A percentile compares a stretch with the other conserved stretches of the same genome.
These are phyloP conservation scores for Sebastes flavidus DNA, from an alignment of 2,797 vertebrate species.

Conservation along the genomic window DNA sequence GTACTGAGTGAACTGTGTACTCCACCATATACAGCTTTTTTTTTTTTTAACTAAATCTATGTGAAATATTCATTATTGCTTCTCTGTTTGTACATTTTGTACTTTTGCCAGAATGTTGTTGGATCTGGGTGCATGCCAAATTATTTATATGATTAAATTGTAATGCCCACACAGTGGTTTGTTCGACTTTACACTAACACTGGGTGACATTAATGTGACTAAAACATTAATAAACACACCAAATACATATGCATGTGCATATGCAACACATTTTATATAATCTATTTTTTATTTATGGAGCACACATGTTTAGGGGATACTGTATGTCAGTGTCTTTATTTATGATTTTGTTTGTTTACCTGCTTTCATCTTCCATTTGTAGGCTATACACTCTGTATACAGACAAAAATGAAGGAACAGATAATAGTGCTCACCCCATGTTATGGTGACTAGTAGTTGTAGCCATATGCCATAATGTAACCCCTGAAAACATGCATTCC, in stretches of 20 bases:
- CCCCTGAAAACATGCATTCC: neutral
- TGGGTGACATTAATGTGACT: neutral
- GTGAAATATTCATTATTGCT: neutral
- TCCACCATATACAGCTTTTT: neutral
- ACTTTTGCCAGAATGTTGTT: neutral
- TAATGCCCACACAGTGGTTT: neutral
- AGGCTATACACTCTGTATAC: neutral
- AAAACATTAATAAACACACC: neutral
- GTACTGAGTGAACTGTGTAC: neutral
- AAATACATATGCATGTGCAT: neutral
- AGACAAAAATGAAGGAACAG: neutral
- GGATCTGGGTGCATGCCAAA: neutral
- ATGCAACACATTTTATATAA: neutral
- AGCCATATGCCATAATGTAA: neutral
- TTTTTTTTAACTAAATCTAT: neutral
- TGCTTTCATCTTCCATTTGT: neutral
- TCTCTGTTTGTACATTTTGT: constrained; percentile 7
- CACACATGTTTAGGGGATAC: neutral
- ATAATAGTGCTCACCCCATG: neutral
- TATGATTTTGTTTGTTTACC: neutral
- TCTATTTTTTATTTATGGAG: neutral
- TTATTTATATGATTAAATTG: constrained; percentile 20
- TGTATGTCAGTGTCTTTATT: neutral
- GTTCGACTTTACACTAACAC: neutral
- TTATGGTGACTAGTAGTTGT: neutral